Percentiles rank a stretch among this genome's conserved stretches.
These are phyloP conservation scores for Rhamnusium bicolor DNA, from an alignment of 2,888 invertebrate genomes.

Conservation along the genomic window DNA sequence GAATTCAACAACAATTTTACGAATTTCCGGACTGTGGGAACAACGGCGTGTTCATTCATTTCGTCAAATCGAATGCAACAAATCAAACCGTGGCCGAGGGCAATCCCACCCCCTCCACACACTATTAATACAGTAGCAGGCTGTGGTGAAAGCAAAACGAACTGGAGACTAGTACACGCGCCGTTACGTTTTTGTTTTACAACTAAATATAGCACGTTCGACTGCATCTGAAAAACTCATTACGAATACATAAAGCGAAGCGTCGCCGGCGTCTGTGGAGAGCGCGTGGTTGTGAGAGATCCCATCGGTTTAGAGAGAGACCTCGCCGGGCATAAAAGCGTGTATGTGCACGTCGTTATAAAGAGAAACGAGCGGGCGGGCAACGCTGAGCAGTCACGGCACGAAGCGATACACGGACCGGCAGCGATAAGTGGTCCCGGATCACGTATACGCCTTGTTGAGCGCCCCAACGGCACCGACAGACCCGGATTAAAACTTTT, in stretches of 20 bases:
- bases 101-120: conserved; percentile 18
- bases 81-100: conserved; percentile 23
- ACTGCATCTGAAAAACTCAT: conserved; percentile 47
- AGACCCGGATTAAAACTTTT: conserved; percentile 38
- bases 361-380: conserved; percentile 35
- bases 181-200: conserved; percentile 34
- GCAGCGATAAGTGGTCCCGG: conserved; percentile 58
- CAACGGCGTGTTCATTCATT: conserved; percentile 15
- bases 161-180: neutral
- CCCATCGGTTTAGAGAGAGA: conserved; percentile 36
- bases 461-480: conserved; percentile 42
- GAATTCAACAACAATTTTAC: neutral
- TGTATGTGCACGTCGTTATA: conserved; percentile 38
- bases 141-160: conserved; percentile 19
- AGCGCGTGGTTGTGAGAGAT: conserved; percentile 36
- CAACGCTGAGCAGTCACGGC: conserved; percentile 42
- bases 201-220: conserved; percentile 43
- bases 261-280: conserved; percentile 39
- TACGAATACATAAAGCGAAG: conserved; percentile 43
- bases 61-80: conserved; percentile 30
- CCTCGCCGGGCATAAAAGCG: conserved; percentile 37
- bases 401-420: conserved; percentile 47
- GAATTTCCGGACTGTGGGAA: conserved; percentile 19
- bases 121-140: conserved; percentile 14
- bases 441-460: conserved; percentile 58